A percentile compares a stretch with the other conserved stretches of the same genome.
Evolutionary conservation across 2,113 vertebrate species (phyloP).

Genomic region (Brienomyrus brachyistius): DNA sequence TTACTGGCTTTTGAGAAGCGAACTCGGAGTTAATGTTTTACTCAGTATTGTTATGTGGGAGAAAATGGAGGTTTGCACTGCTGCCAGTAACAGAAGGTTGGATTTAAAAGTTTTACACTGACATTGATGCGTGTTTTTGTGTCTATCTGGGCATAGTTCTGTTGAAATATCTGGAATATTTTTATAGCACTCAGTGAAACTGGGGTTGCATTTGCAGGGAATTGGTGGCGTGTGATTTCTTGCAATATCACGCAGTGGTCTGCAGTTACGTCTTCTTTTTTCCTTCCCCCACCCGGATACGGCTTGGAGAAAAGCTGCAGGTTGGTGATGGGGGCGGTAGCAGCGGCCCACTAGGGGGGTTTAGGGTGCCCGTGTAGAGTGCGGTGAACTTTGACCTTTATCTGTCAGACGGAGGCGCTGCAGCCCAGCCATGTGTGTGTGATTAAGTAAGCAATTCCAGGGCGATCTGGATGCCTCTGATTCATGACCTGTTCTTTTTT

Average conservation of each 20-base stretch:
- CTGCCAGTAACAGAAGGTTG: background rate
- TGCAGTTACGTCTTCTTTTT: background rate
- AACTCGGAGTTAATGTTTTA: conserved; percentile 32
- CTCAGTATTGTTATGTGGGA: conserved; percentile 13
- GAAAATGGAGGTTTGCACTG: conserved; percentile 26
- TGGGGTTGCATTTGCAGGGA: background rate
- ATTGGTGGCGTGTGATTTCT: background rate
- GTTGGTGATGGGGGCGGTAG: background rate
- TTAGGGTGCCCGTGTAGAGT: background rate
- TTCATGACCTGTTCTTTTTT: background rate
- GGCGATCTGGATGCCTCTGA: background rate
- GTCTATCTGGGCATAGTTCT: background rate
- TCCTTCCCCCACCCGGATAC: background rate
- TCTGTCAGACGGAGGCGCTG: background rate
- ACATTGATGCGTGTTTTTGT: background rate
- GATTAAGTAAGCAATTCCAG: background rate
- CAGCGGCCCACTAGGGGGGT: background rate
- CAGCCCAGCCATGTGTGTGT: background rate
- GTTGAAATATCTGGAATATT: background rate
- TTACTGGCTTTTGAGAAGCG: conserved; percentile 21
- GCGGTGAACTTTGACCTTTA: background rate
- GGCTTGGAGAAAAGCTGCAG: background rate
- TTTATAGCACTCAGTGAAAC: background rate
- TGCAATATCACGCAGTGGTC: background rate
- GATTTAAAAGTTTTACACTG: background rate